These are phyloP conservation scores for Amblyopsis hoosieri DNA, from an alignment of 2,797 vertebrate genomes.

Conservation along the genomic window DNA sequence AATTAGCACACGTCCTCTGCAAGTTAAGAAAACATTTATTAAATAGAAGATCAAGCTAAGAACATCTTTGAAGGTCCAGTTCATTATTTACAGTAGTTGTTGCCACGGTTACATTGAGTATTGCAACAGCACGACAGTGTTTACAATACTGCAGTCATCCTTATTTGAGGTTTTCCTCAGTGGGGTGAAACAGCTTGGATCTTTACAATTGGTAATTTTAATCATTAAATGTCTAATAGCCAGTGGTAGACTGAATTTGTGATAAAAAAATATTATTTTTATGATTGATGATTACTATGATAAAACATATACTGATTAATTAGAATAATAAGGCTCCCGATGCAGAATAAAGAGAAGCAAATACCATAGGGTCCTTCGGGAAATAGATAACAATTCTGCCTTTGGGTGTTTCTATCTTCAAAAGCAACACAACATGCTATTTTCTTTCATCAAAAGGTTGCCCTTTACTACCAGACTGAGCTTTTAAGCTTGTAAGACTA, in stretches of 20 bases:
- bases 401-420: conserved; percentile 23
- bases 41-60: conserved; percentile 12
- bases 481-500: conserved; percentile 26
- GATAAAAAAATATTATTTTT: not conserved
- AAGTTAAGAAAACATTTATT: conserved; percentile 29
- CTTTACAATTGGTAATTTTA: too few species aligned
- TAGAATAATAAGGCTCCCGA: not conserved
- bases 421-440: conserved; percentile 32
- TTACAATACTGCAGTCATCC: too few species aligned
- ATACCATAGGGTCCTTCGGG: conserved; percentile 14
- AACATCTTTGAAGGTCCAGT: too few species aligned
- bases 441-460: conserved; percentile 26
- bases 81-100: too few species aligned
- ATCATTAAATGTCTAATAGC: too few species aligned
- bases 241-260: not conserved
- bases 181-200: too few species aligned
- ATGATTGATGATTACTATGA: too few species aligned
- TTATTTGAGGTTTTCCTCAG: too few species aligned
- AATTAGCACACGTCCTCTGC: conserved; percentile 10
- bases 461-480: conserved; percentile 27
- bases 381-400: conserved; percentile 36
- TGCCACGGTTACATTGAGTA: too few species aligned
- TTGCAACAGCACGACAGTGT: too few species aligned
- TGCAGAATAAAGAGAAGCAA: conserved; percentile 23
- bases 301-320: too few species aligned